Base-by-base conservation (phyloP, 1,140 invertebrate species). In the Phthorimaea operculella region DNA sequence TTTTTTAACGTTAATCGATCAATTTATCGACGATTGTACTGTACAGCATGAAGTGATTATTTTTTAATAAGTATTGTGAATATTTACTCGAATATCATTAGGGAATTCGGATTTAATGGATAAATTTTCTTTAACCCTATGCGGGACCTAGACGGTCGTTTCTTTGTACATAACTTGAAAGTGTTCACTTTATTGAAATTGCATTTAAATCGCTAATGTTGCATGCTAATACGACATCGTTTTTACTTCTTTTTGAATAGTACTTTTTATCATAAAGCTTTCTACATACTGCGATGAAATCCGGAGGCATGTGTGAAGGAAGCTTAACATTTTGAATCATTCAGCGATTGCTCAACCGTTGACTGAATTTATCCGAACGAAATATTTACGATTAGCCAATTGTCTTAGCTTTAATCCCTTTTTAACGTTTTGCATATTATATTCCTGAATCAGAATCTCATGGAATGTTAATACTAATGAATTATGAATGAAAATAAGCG, bases 81-180 rank as follows among this genome's bases (percentile, higher is more conserved):
- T 82, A 79, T 80, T 76, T 82, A 79, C 79, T 84, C 79, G 81
- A 82, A 84, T 84, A 84, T 81, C 75, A 75, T 72, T 71, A 67
- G 73, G 65, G 58, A 69, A 67, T 78, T 79, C 74, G 71, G 69
- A 75, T 69, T 69, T 64, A 59, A 72, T 60, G 62, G 64, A 63
- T 63, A 70, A 48, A 54, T 64, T 71, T 69, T 59, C 70, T 68
- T 62, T 67, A 67, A 60, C 58, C 62, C 59, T 67, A 66, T 60
- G 61, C 63, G 64, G 61, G 62, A 58, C 63, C 67, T 51, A 42
- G 51, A 44, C 51, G 58, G 67, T 64, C 63, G 60, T 58, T 60
- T 68, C 67, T 70, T 61, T 83, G 77, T 84, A 83, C 57, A 84
- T 82, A 78, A 76, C 63, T 77, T 68, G 65, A 74, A 79, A 77